Conservation (phyloP, 2,888 invertebrate species). For the Nomada lathburiana region DNA sequence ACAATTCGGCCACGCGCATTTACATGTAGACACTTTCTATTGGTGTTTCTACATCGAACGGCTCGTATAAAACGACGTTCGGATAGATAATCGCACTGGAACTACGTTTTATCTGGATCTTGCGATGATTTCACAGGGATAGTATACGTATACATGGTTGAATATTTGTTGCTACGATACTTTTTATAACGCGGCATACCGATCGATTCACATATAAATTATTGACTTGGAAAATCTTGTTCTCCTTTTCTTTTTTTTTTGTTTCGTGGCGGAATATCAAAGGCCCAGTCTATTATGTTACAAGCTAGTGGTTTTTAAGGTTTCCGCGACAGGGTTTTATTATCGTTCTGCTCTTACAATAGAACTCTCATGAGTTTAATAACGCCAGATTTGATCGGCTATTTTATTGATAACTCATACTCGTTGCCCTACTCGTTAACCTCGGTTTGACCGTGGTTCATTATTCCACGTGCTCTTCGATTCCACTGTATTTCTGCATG, state of each 20-base stretch:
- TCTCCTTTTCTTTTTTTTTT: background rate
- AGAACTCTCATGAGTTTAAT: background rate
- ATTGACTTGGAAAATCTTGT: background rate
- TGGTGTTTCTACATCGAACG: background rate
- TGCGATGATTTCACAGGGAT: background rate
- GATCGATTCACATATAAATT: background rate
- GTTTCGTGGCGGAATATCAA: background rate
- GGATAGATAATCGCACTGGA: background rate
- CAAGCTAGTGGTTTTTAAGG: background rate
- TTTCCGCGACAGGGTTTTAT: background rate
- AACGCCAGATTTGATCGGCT: too few species aligned
- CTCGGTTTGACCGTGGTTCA: background rate
- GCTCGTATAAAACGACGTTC: constrained; percentile 1
- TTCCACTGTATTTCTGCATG: background rate
- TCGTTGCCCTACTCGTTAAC: background rate
- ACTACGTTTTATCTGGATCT: background rate
- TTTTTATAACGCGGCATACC: background rate
- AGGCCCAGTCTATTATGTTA: background rate
- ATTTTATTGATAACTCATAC: background rate
- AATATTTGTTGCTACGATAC: background rate
- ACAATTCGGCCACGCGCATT: background rate
- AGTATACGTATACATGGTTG: background rate
- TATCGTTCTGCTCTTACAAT: background rate
- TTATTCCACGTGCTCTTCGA: background rate
- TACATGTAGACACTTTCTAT: background rate